These are phyloP conservation scores for Delphinapterus leucas DNA, from an alignment of 2,113 vertebrate species.

Conservation along the genomic window DNA sequence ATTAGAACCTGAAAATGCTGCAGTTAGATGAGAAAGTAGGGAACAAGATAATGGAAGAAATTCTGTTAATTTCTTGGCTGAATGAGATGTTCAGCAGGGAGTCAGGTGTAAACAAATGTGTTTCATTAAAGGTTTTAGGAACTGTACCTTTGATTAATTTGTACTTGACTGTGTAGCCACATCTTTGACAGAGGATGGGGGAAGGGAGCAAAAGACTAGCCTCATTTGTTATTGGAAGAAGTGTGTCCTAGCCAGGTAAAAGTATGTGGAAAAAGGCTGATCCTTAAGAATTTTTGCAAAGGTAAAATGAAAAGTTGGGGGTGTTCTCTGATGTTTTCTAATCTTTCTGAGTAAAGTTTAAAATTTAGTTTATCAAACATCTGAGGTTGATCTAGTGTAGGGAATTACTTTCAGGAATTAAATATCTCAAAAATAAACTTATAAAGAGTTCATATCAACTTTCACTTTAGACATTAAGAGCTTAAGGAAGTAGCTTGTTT, in stretches of 20 bases:
- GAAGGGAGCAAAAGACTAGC: not conserved
- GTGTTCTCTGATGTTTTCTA: not conserved
- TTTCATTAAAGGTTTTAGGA: not conserved
- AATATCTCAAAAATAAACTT: not conserved
- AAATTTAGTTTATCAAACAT: not conserved
- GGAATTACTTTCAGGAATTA: not conserved
- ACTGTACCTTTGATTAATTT: not conserved
- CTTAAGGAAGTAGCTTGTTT: not conserved
- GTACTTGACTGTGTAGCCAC: not conserved
- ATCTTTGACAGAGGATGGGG: not conserved
- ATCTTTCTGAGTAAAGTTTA: not conserved
- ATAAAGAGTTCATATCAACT: not conserved
- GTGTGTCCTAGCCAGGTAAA: not conserved
- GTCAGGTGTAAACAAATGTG: not conserved
- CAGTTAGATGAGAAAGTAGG: not conserved
- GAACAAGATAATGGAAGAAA: not conserved
- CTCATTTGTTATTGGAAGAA: not conserved
- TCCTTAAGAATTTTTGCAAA: not conserved
- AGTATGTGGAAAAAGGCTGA: not conserved
- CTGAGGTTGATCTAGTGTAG: not conserved
- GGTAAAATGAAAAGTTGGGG: not conserved
- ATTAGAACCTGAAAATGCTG: not conserved
- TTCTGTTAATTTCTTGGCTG: not conserved
- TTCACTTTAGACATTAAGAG: not conserved
- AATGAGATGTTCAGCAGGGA: not conserved